Evolutionary conservation across 2,113 vertebrate genomes (phyloP).

Genomic region (Eleginops maclovinus): DNA sequence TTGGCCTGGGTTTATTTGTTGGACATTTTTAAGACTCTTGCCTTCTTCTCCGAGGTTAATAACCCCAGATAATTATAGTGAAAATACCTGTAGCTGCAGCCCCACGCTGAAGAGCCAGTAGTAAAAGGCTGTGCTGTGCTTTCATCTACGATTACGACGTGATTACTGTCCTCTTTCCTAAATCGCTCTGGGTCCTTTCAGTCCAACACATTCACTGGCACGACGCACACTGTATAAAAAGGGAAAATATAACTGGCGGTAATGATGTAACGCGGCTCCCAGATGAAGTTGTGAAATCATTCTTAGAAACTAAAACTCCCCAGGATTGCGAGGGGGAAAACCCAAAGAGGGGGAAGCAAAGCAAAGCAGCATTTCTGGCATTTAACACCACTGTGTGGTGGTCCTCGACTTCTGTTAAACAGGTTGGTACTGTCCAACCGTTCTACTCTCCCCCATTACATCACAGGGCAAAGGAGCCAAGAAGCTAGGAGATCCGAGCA

Average conservation of each 20-base stretch:
- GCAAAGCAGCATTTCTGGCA: constrained; percentile 36
- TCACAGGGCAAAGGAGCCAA: constrained; percentile 66
- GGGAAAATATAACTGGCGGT: constrained; percentile 39
- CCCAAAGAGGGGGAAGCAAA: neutral
- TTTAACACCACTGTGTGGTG: constrained; percentile 34
- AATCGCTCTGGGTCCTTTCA: constrained; percentile 16
- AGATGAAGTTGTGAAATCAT: constrained; percentile 63
- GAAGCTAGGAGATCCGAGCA: constrained; percentile 51
- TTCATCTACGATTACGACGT: constrained; percentile 16
- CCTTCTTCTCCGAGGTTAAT: no score
- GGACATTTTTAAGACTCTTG: no score
- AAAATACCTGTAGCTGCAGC: neutral
- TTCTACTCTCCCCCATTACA: constrained; percentile 67
- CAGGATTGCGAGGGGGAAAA: neutral
- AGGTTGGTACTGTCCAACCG: constrained; percentile 50
- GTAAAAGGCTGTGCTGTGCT: neutral
- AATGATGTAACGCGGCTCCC: constrained; percentile 60
- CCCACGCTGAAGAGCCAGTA: neutral
- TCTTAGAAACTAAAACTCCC: constrained; percentile 52
- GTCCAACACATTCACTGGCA: constrained; percentile 50
- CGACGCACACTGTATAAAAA: neutral
- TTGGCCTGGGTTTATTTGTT: no score
- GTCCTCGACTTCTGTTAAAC: constrained; percentile 60
- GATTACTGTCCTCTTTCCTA: constrained; percentile 22
- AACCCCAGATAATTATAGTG: neutral